Percentiles rank a stretch among this genome's conserved stretches.
Conservation (phyloP, 1,140 invertebrate genomes). For the Phocides pigmalion region DNA sequence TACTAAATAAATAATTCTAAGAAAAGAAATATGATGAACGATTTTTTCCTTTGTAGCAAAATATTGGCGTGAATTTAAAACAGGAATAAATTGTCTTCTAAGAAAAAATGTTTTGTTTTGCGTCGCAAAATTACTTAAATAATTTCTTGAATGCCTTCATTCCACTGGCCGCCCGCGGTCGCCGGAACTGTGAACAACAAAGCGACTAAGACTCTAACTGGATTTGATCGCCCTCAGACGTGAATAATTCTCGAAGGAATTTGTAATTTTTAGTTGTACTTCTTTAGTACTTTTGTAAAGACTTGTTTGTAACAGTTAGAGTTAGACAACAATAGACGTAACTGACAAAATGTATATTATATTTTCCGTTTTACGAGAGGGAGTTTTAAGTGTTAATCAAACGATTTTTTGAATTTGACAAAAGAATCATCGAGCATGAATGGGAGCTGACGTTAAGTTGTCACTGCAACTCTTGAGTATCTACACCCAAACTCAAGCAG, state of each 20-base stretch:
- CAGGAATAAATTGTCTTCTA: not conserved
- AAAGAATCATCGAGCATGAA: no score
- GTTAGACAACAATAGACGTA: no score
- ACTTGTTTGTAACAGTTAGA: not conserved
- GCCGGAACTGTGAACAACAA: not conserved
- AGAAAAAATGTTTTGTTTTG: not conserved
- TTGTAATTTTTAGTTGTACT: not conserved
- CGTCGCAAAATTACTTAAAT: not conserved
- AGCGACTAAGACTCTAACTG: not conserved
- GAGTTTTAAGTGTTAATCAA: no score
- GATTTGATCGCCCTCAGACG: not conserved
- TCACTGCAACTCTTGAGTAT: no score
- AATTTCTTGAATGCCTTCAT: not conserved
- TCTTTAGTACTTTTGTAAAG: not conserved
- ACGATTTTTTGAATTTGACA: no score
- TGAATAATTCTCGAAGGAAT: not conserved
- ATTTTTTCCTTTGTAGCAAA: not conserved
- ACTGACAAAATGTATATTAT: no score
- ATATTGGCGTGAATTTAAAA: not conserved
- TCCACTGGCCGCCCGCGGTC: not conserved
- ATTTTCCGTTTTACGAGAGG: no score
- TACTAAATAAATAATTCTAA: not conserved
- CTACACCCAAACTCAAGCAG: no score
- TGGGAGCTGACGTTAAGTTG: no score
- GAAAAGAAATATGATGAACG: not conserved